A percentile compares a stretch with the other conserved stretches of the same genome.
Conservation (phyloP, 2,888 invertebrate species). For the Heliconius aoede region DNA sequence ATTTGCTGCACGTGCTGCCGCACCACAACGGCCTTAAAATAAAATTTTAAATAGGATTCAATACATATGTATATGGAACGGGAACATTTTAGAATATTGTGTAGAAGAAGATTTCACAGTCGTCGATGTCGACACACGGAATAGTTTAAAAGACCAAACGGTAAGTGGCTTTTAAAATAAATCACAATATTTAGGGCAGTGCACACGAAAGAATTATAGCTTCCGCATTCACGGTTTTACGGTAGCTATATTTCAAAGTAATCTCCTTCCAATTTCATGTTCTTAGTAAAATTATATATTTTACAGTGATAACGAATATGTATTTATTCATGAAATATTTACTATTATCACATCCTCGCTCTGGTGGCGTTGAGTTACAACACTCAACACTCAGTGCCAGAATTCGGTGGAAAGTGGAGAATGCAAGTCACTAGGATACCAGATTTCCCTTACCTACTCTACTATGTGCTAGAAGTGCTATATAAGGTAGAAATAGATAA, state of each 20-base stretch:
- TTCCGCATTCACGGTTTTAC: constrained; percentile 27
- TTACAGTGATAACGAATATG: neutral
- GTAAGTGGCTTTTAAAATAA: constrained; percentile 26
- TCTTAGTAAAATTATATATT: constrained; percentile 11
- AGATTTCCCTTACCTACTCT: too few relatives aligned
- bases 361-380: too few relatives aligned
- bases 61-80: neutral
- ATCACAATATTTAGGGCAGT: constrained; percentile 28
- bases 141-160: neutral
- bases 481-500: too few relatives aligned
- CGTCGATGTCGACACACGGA: constrained; percentile 11
- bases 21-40: too few relatives aligned
- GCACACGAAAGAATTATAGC: neutral
- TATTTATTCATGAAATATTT: too few relatives aligned
- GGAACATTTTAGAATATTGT: neutral
- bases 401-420: too few relatives aligned
- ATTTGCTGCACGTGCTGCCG: too few relatives aligned
- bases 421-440: too few relatives aligned
- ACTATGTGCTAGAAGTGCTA: too few relatives aligned
- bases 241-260: constrained; percentile 7
- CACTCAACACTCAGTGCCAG: too few relatives aligned
- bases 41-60: neutral
- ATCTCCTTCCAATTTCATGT: neutral
- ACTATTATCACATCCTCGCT: too few relatives aligned
- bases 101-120: neutral